These are phyloP conservation scores for Saccopteryx leptura DNA, from an alignment of 2,113 vertebrate genomes.

Conservation along the genomic window DNA sequence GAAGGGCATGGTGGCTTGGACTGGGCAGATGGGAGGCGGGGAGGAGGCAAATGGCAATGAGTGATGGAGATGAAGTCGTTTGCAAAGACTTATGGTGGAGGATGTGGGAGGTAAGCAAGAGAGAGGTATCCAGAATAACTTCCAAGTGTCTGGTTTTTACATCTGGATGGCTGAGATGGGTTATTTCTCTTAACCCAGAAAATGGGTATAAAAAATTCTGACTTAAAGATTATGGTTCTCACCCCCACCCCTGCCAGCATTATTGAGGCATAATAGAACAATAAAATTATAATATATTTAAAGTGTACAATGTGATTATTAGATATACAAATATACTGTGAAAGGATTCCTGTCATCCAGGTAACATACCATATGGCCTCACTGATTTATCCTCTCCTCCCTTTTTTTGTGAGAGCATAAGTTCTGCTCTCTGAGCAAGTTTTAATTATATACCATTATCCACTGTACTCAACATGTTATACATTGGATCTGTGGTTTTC, in stretches of 20 bases:
- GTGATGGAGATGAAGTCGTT: neutral
- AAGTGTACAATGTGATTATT: neutral
- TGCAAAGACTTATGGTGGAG: neutral
- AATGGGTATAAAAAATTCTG: neutral
- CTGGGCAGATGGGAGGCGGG: neutral
- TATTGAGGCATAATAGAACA: neutral
- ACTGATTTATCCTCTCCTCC: neutral
- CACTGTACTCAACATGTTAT: neutral
- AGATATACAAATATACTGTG: neutral
- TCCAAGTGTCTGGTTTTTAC: neutral
- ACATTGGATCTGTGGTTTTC: neutral
- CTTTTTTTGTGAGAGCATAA: neutral
- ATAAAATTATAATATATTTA: neutral
- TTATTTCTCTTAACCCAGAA: neutral
- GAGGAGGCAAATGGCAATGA: neutral
- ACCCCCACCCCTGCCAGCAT: rapidly evolving
- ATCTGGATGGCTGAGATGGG: neutral
- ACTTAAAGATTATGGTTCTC: neutral
- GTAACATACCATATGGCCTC: neutral
- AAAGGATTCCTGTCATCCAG: neutral
- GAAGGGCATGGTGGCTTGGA: neutral
- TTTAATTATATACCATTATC: neutral
- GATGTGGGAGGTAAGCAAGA: rapidly evolving
- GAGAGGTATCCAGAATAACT: neutral
- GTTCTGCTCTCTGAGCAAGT: neutral